phyloP scores from a whole-genome alignment of 1,140 invertebrate species.

The Zaprionus camerounensis region DNA sequence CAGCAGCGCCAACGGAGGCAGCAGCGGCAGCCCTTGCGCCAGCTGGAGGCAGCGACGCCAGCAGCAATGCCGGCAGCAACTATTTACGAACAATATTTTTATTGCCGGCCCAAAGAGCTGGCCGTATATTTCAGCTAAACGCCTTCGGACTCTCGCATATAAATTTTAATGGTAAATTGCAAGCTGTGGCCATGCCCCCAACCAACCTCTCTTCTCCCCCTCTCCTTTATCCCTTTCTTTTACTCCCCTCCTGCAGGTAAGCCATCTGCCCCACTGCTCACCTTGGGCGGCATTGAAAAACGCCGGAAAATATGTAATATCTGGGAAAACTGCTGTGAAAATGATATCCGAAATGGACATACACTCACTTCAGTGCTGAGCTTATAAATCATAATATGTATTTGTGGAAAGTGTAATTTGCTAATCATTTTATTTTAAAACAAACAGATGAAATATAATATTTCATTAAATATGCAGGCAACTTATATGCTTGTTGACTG shows the following conservation, averaged over 20 bases:
- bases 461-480: too few relatives aligned
- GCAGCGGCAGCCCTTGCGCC: conserved; percentile 12
- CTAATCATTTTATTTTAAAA: not conserved
- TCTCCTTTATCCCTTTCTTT: not conserved
- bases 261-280: not conserved
- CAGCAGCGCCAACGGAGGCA: conserved; percentile 10
- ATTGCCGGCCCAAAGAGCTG: conserved; percentile 33
- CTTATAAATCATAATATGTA: not conserved
- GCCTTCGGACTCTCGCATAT: conserved; percentile 67
- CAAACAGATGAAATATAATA: too few relatives aligned
- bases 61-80: conserved; percentile 42
- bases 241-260: not conserved
- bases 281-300: conserved; percentile 28
- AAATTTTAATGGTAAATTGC: conserved; percentile 82
- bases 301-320: conserved; percentile 18
- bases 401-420: not conserved
- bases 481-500: not conserved
- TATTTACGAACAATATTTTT: conserved; percentile 78
- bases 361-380: not conserved
- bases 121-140: conserved; percentile 75
- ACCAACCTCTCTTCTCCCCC: not conserved
- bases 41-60: conserved; percentile 17
- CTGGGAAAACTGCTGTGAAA: not conserved
- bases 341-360: not conserved
- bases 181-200: conserved; percentile 37